Base-by-base conservation (phyloP, 2,888 invertebrate species). In the Nycteola revayana region DNA sequence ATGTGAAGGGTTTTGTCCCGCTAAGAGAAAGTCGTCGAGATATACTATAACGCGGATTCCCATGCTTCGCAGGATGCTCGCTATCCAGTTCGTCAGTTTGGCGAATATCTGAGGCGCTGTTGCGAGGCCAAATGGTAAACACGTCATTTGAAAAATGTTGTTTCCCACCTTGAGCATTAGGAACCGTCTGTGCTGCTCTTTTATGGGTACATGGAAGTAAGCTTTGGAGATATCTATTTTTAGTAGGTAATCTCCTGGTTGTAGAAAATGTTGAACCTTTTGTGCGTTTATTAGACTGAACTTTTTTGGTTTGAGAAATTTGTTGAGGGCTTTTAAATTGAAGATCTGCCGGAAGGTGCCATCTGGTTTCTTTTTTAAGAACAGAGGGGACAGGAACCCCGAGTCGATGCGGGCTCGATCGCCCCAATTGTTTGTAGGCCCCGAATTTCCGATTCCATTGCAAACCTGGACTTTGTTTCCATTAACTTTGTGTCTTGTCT, bases 201-300 rank as follows among this genome's bases (percentile, higher is more conserved):
- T 49, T 3, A 26, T 17, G 4, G 26, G 26, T 3, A 26, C 10
- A 26, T 26, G 14, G 7, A 26, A 26, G 7, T 26, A 59, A 1
- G 51, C 55, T 7, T 53, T 45, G 1, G 42, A 41, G 6, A 49
- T 25, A 26, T 59, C 53, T 14, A 59, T 35, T 23, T 59, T 59
- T 1, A 8, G 7, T 2, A 17, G n/a, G n/a, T 10, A 17, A 4
- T 26, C 26, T 5, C 20, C 21, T 26, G 49, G 26, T 14, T 44
- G 31, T 5, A 51, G 10, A 7, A 42, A 36, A 4, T 24, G 9
- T 1, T 48, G 46, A 1, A 48, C 10, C 3, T 34, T 25, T 4
- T 26, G 9, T 7, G 39, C 34, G 9, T 42, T 49, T 25, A 53
- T 10, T 6, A 53, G 25, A 2, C 26, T 20, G 28, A 50, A 46